Conservation (phyloP, 1,140 invertebrate species). For the Heliconius hewitsoni region DNA sequence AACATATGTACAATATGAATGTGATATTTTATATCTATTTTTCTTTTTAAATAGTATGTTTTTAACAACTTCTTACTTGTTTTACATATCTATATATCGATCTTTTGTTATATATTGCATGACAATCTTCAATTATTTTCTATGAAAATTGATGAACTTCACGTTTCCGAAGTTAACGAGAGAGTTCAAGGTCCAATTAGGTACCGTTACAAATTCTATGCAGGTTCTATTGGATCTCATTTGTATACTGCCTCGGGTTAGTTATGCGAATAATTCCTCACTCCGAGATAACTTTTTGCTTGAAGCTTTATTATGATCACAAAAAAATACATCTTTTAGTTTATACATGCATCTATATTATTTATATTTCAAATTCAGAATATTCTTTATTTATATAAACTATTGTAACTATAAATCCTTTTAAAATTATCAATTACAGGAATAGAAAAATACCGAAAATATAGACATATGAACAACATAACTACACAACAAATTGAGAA, state of each 20-base stretch:
- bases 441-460: too few relatives aligned
- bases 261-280: conserved; percentile 35
- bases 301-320: neutral
- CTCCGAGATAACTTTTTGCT: neutral
- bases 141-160: conserved; percentile 19
- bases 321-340: neutral
- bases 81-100: neutral
- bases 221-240: conserved; percentile 29
- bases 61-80: neutral
- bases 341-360: neutral
- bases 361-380: neutral
- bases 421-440: too few relatives aligned
- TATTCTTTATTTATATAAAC: too few relatives aligned
- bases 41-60: neutral
- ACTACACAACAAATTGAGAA: neutral
- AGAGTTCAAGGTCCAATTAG: conserved; percentile 43
- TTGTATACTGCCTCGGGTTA: conserved; percentile 36
- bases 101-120: neutral
- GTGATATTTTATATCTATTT: neutral
- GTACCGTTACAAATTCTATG: conserved; percentile 41
- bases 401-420: too few relatives aligned
- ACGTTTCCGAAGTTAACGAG: conserved; percentile 22
- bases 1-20: neutral
- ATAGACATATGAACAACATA: neutral
- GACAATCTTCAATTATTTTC: neutral